Evolutionary conservation across 2,113 vertebrate genomes (phyloP), one percentile per base, ranked within the genome.

Genomic region (Melanocharis versteri): DNA sequence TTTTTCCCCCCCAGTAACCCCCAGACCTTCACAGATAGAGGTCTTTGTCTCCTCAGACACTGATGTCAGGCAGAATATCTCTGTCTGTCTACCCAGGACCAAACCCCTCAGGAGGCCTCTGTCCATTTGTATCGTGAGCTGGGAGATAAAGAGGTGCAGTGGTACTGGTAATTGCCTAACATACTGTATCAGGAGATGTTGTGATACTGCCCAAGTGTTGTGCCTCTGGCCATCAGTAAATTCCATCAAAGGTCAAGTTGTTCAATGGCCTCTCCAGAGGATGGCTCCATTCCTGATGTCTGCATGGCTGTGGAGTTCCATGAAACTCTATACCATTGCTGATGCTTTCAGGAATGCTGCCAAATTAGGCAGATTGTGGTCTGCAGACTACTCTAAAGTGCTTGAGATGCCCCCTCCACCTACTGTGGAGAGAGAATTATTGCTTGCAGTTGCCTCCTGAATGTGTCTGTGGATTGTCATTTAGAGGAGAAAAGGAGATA

Each of bases 241-340:
- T 94, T 92, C 95, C 83, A 51, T 62, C 64, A 47, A 71, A 70
- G 80, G 89, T 81, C 89, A 92, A 22, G 58, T 42, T 88, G 75
- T 73, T 85, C 71, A 47, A 3, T 45, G 45, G 71, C 54, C 56
- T 77, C 54, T 86, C 33, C 77, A 70, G 64, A 73, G 80, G 72
- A 58, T 78, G 44, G 54, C 68, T 95, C 30, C 69, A 4, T 78
- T 83, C 72, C 66, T 86, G 45, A 22, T 35, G 33, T 61, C 76
- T 83, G 58, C 71, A 44, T 75, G 76, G 31, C 85, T 23, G 30
- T 50, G 47, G 50, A 50, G 62, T n/a, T 73, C 54, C 45, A 44
- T 39, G 42, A 31, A 60, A 30, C 44, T 60, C 61, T 47, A 0
- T 16, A 10, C 23, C 50, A 11, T 8, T 70, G 68, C 76, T 40